phyloP scores from a whole-genome alignment of 2,797 vertebrate species.

The Cossypha polioptera region DNA sequence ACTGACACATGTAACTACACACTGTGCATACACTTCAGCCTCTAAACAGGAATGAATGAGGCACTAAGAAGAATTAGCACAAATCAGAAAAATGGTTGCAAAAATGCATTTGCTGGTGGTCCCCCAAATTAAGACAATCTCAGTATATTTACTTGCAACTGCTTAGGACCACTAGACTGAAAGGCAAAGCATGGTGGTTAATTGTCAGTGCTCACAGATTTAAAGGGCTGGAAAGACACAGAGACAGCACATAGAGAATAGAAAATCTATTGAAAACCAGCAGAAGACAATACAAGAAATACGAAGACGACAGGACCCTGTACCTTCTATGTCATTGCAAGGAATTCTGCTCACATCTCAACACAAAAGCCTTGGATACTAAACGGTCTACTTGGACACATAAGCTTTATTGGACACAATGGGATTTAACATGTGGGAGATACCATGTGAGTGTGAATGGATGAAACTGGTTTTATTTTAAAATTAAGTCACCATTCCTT shows the following conservation, averaged over 20 bases:
- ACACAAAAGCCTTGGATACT: neutral
- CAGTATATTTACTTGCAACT: neutral
- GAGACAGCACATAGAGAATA: neutral
- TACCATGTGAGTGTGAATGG: neutral
- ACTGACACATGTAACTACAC: neutral
- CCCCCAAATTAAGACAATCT: neutral
- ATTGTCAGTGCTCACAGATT: neutral
- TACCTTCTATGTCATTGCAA: accelerated
- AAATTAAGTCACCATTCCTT: neutral
- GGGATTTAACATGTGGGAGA: neutral
- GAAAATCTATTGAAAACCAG: neutral
- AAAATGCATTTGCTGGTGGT: neutral
- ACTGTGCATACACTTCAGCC: neutral
- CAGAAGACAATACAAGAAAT: neutral
- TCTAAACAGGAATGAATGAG: neutral
- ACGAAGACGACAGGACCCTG: neutral
- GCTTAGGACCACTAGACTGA: neutral
- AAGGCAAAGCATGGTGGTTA: neutral
- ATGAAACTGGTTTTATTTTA: neutral
- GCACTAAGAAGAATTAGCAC: neutral
- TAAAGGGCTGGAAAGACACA: neutral
- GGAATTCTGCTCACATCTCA: neutral
- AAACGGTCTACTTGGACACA: neutral
- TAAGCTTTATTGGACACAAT: neutral
- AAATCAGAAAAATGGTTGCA: neutral